Conservation (phyloP, 2,113 vertebrate species). For the Zootoca vivipara region DNA sequence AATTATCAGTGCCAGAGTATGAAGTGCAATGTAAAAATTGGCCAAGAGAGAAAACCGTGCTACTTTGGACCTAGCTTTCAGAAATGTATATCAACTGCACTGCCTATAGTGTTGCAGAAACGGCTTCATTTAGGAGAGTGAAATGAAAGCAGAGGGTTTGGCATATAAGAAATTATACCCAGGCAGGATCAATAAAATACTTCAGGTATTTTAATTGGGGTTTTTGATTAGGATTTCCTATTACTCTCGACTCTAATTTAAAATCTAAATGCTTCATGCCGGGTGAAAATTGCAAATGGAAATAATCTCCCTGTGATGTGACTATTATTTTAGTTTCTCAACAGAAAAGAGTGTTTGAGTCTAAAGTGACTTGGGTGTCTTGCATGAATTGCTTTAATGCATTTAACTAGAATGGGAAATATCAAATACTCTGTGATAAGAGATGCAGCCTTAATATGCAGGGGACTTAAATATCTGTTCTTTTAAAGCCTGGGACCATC, state of each 20-base stretch:
- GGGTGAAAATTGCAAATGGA: slow-evolving; percentile 52
- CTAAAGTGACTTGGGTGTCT: not conserved
- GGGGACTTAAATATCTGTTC: not conserved
- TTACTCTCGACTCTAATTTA: slow-evolving; percentile 29
- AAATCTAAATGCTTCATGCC: slow-evolving; percentile 27
- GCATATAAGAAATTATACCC: not conserved
- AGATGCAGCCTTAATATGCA: not conserved
- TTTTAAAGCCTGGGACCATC: not conserved
- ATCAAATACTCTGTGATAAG: not conserved
- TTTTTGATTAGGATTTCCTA: not conserved
- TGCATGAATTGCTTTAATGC: not conserved
- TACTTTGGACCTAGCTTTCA: not conserved
- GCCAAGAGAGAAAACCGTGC: not conserved
- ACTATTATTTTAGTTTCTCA: slow-evolving; percentile 37
- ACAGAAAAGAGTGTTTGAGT: not conserved
- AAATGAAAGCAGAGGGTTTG: not conserved
- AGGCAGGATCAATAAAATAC: not conserved
- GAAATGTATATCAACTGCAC: not conserved
- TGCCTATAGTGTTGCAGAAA: not conserved
- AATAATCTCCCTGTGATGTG: slow-evolving; percentile 34
- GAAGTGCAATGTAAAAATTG: not conserved
- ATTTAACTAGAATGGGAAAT: not conserved
- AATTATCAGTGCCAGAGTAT: not conserved
- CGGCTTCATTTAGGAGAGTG: not conserved
- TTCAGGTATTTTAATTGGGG: slow-evolving; percentile 13